Percentiles rank a stretch among this genome's conserved stretches.
Evolutionary conservation across 2,797 vertebrate genomes (phyloP).

Genomic region (Apodemus agrarius): DNA sequence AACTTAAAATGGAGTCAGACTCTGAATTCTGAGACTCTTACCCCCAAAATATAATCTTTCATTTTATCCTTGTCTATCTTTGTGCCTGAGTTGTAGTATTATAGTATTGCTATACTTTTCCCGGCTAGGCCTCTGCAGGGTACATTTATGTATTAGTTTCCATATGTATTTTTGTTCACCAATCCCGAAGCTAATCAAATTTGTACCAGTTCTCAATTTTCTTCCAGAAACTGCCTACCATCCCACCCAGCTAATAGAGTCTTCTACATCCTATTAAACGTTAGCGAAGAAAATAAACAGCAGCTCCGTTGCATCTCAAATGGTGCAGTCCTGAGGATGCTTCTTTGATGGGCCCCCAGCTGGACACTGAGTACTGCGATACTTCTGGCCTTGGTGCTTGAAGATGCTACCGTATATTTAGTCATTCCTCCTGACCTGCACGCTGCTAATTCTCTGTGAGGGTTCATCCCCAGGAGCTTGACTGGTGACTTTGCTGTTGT

Average conservation of each 20-base stretch:
- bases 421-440: neutral
- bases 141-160: constrained; percentile 5
- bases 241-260: neutral
- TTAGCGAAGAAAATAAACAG: constrained; percentile 8
- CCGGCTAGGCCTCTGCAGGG: neutral
- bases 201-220: constrained; percentile 20
- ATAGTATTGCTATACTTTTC: neutral
- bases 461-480: constrained; percentile 21
- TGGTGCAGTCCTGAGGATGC: neutral
- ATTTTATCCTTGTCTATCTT: neutral
- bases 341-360: neutral
- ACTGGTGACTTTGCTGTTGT: constrained; percentile 45
- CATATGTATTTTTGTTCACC: neutral
- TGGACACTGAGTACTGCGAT: neutral
- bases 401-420: neutral
- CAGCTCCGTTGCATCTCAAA: neutral
- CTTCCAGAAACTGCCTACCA: constrained; percentile 18
- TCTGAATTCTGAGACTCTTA: neutral
- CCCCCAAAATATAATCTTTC: constrained; percentile 5
- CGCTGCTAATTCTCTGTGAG: constrained; percentile 11
- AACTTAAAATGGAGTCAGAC: constrained; percentile 38
- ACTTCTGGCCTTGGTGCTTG: neutral
- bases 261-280: neutral
- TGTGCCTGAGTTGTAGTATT: neutral
- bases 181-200: constrained; percentile 35